A percentile compares a stretch with the other conserved stretches of the same genome.
Conservation (phyloP, 1,140 invertebrate species). For the Cotesia glomerata region DNA sequence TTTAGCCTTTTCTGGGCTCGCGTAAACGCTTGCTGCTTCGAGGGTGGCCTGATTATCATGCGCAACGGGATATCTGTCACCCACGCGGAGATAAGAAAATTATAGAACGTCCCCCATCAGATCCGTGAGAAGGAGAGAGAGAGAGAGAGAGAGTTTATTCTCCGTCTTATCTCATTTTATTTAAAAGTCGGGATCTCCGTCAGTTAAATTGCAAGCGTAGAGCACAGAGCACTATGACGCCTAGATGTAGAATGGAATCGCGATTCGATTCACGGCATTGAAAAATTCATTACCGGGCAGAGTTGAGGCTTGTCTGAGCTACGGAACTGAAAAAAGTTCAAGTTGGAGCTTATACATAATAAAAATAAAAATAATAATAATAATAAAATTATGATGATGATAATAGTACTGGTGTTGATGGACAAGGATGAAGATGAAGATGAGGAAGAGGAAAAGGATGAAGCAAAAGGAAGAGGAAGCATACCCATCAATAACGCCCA, state of each 20-base stretch:
- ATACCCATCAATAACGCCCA: slow-evolving; percentile 18
- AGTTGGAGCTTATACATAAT: not conserved
- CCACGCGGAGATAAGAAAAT: slow-evolving; percentile 24
- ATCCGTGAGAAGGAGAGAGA: slow-evolving; percentile 10
- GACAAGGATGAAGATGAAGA: not conserved
- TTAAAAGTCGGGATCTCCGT: not conserved
- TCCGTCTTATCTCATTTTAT: slow-evolving; percentile 11
- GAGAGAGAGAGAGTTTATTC: not conserved
- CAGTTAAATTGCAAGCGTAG: too few species aligned
- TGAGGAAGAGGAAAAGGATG: not conserved
- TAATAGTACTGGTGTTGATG: not conserved
- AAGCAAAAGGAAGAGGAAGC: not conserved
- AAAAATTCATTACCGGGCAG: not conserved
- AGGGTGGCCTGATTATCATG: slow-evolving; percentile 20
- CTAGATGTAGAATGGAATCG: slow-evolving; percentile 1
- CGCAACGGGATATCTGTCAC: slow-evolving; percentile 24
- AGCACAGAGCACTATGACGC: not conserved
- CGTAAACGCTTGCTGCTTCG: not conserved
- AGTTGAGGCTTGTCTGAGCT: not conserved
- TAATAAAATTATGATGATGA: too few species aligned
- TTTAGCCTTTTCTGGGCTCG: not conserved
- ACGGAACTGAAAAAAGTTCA: not conserved
- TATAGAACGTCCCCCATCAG: slow-evolving; percentile 11
- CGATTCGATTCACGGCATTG: slow-evolving; percentile 11
- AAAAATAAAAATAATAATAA: too few species aligned